Evolutionary conservation across 2,888 invertebrate species (phyloP).

Genomic region (Erebia aethiops): DNA sequence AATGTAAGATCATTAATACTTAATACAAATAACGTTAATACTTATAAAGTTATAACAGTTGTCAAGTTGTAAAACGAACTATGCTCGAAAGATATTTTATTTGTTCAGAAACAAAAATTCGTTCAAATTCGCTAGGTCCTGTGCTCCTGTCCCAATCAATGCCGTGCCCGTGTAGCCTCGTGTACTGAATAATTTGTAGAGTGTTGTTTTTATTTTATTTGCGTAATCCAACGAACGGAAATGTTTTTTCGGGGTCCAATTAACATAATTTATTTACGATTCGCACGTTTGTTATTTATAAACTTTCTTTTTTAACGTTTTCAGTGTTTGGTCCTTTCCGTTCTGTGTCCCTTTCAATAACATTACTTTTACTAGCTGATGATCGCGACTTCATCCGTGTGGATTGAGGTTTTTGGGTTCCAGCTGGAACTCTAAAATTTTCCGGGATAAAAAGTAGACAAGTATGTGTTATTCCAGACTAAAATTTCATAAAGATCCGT

Average conservation of each 20-base stretch:
- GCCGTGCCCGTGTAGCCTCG: background rate
- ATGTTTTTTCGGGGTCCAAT: background rate
- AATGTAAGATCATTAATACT: no score
- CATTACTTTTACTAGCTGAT: no score
- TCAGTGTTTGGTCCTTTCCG: no score
- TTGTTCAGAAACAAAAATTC: background rate
- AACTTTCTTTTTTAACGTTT: no score
- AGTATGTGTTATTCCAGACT: no score
- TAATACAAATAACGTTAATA: no score
- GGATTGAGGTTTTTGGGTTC: no score
- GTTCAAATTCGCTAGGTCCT: background rate
- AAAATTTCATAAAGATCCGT: no score
- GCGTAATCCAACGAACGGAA: background rate
- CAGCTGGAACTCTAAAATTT: no score
- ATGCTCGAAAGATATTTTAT: background rate
- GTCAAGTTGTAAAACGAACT: background rate
- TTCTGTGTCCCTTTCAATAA: no score
- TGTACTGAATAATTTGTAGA: background rate
- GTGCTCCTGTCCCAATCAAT: background rate
- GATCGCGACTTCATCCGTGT: no score
- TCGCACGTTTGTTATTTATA: background rate
- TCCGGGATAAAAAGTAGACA: no score
- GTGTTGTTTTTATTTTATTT: slow-evolving; percentile 1
- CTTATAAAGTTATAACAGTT: background rate
- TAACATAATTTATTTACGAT: slow-evolving; percentile 2